Evolutionary conservation across 2,797 vertebrate genomes (phyloP), one percentile per base, ranked within the genome.

Genomic region (Odontamblyopus lacepedii): DNA sequence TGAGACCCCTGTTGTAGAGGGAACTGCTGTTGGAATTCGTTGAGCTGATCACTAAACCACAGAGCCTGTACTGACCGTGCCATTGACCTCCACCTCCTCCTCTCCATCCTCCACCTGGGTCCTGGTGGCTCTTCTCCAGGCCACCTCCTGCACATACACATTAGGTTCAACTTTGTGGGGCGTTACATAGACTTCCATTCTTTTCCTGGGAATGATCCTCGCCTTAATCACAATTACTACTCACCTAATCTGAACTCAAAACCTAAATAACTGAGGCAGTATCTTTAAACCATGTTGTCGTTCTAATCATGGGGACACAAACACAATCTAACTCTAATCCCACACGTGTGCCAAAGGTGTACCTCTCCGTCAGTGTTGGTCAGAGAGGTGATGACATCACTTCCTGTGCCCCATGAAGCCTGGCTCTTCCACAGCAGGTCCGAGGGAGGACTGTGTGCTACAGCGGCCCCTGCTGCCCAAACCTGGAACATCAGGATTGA

Each of bases 371-470:
- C 95, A 0, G 94, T 86, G 8, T 96, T 96, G 0, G 96, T 84
- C 75, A 99, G 88, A 74, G 87, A 85, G 0, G 96, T 97, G 56
- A 95, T 78, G 8, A 94, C 93, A 9, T 93, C 90, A 60, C 86
- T 94, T 78, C 96, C 97, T 0, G 93, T 93, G 59, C 96, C 97
- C 98, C 98, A 99, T 81, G 95, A 95, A 80, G 87, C 91, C 91
- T 99, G 98, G 70, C 89, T 96, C 89, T 97, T 98, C 98, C 98
- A 99, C 83, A 99, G 91, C 0, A 99, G 90, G 30, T 97, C 94
- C 41, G 96, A 91, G 0, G 98, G 98, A 0, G 97, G 98, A 62
- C 95, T 94, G 13, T 99, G 98, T 74, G 95, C 82, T 13, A 97
- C 90, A 0, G 97, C 97, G 0, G 97, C 95, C 64, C 96, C 95